Evolutionary conservation across 2,888 invertebrate species (phyloP), one percentile per base, ranked within the genome.

Genomic region (Eupithecia exiguata): DNA sequence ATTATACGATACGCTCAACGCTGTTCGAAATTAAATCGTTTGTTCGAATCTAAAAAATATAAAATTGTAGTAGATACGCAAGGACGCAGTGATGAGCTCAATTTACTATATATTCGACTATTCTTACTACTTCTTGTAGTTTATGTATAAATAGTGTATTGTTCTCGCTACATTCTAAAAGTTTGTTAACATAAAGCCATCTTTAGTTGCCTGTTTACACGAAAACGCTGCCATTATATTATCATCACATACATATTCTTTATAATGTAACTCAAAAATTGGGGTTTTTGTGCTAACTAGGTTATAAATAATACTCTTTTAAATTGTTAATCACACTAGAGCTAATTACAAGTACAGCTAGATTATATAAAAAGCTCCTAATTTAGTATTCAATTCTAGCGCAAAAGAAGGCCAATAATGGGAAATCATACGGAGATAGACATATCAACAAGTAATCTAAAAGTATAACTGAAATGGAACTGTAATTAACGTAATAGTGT

Each of bases 131-230:
- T 69, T 78, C 68, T 72, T 74, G 78, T 78, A 78, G 76, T 74
- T 63, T 76, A 72, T 78, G 53, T 78, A 74, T 74, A 74, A 65
- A 53, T 72, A 75, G 69, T 71, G 43, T 74, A 63, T 73, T 69
- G 76, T 80, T 82, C 77, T 80, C 78, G 80, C 76, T 78, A 82
- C 80, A 82, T 84, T 83, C 76, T 81, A 74, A 75, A 66, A 82
- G 81, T 80, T 87, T 86, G 86, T 87, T 88, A 80, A 77, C 72
- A 77, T 68, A 62, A 62, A 43, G 53, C 25, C 63, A 16, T 70
- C 70, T 69, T 35, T 63, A 21, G 43, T 49, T 43, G 49, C 53
- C 30, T 63, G 40, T 63, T 74, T 58, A 58, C 49, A 53, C 21
- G n/a, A 58, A 53, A 14, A 25, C 25, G 12, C 58, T 25, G 58